Percentiles rank a stretch among this genome's conserved stretches.
Evolutionary conservation across 2,113 vertebrate genomes (phyloP).

Genomic region (Corythoichthys haematopterus): DNA sequence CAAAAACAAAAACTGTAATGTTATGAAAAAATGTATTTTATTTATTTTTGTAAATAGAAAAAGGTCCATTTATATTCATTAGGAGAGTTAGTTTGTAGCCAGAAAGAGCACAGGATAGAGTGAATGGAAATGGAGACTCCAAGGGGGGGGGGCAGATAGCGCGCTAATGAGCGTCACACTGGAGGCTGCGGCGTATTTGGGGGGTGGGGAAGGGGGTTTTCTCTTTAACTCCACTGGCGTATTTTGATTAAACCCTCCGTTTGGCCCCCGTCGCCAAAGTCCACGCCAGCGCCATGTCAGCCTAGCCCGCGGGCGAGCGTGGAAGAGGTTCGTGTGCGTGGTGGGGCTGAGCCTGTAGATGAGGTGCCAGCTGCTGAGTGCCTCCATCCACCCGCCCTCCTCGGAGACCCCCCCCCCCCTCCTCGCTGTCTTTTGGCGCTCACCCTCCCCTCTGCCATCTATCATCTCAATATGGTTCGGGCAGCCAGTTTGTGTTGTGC

Average conservation of each 20-base stretch:
- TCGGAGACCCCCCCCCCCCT: conserved; percentile 70
- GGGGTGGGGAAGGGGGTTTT: conserved; percentile 67
- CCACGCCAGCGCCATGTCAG: conserved; percentile 62
- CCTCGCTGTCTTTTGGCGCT: conserved; percentile 49
- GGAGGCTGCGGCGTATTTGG: conserved; percentile 20
- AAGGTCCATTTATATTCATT: background rate
- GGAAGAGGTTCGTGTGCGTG: conserved; percentile 41
- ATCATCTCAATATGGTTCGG: conserved; percentile 99
- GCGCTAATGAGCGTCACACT: conserved; percentile 50
- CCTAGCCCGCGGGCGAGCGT: conserved; percentile 54
- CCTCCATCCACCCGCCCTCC: conserved; percentile 83
- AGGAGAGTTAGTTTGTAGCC: conserved; percentile 18
- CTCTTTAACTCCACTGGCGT: conserved; percentile 92
- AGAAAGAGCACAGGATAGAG: conserved; percentile 26
- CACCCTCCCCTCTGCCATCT: conserved; percentile 76
- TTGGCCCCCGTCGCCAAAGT: conserved; percentile 81
- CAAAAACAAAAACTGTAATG: too few relatives aligned
- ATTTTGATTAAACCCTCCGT: conserved; percentile 96
- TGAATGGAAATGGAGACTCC: conserved; percentile 46
- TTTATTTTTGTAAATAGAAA: background rate
- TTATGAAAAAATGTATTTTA: too few relatives aligned
- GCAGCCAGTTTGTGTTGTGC: conserved; percentile 99
- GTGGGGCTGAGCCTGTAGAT: conserved; percentile 66
- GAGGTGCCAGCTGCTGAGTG: conserved; percentile 97
- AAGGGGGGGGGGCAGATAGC: conserved; percentile 44